Conservation (phyloP, 1,140 invertebrate species). For the Trigoniulus corallinus region DNA sequence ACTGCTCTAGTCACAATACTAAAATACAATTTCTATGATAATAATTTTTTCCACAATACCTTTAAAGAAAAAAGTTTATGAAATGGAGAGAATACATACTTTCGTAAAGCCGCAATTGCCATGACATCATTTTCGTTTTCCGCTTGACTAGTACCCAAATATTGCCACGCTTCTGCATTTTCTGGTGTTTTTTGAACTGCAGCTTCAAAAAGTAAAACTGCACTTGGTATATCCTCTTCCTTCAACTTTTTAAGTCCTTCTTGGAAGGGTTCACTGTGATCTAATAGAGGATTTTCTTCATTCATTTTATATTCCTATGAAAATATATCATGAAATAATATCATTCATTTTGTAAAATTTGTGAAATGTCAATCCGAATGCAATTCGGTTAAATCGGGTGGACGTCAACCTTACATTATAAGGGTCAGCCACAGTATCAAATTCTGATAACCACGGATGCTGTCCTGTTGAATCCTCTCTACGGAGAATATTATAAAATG, state of each 20-base stretch:
- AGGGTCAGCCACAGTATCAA: conserved; percentile 40
- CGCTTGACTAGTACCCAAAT: conserved; percentile 62
- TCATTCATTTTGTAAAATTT: neutral
- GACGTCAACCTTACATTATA: conserved; percentile 41
- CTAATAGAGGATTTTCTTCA: conserved; percentile 68
- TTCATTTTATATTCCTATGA: conserved; percentile 60
- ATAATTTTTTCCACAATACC: no score
- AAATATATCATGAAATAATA: conserved; percentile 7
- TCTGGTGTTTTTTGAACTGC: conserved; percentile 70
- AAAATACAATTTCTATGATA: no score
- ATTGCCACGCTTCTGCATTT: conserved; percentile 47
- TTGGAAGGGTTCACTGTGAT: conserved; percentile 63
- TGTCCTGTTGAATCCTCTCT: conserved; percentile 26
- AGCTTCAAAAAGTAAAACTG: conserved; percentile 91
- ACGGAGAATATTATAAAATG: neutral
- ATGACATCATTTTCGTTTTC: conserved; percentile 62
- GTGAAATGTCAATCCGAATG: conserved; percentile 8
- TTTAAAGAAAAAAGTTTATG: conserved; percentile 30
- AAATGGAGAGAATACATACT: no score
- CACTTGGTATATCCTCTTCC: conserved; percentile 79
- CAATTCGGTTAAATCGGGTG: conserved; percentile 26
- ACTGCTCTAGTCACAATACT: no score
- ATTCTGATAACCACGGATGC: conserved; percentile 49
- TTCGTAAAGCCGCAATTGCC: conserved; percentile 32
- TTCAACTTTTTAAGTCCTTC: conserved; percentile 66